A percentile compares a stretch with the other conserved stretches of the same genome.
Evolutionary conservation across 2,797 vertebrate genomes (phyloP).

Genomic region (Meda fulgida): DNA sequence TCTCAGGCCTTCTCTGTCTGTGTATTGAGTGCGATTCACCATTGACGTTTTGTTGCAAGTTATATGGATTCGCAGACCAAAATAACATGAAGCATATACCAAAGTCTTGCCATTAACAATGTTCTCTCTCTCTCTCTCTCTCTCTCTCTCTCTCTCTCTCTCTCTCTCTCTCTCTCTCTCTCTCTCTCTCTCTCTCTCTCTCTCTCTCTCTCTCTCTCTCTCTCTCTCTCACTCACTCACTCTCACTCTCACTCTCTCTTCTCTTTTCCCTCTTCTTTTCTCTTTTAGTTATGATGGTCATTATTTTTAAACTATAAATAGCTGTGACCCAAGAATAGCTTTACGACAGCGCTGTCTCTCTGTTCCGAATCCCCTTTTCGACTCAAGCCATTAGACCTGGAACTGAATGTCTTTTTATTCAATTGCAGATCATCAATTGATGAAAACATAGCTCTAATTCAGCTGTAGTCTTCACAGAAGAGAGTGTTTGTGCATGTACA

Average conservation of each 20-base stretch:
- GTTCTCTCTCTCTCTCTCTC: background rate
- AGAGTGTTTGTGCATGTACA: background rate
- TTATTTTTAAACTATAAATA: constrained; percentile 52
- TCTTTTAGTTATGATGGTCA: constrained; percentile 32
- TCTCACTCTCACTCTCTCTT: background rate
- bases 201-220: background rate
- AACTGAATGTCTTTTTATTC: background rate
- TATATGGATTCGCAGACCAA: background rate
- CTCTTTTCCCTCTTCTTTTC: background rate
- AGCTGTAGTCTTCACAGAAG: background rate
- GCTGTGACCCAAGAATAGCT: constrained; percentile 45
- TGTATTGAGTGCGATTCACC: background rate
- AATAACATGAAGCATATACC: background rate
- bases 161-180: background rate
- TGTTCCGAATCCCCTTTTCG: background rate
- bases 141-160: background rate
- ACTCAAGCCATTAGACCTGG: constrained; percentile 23
- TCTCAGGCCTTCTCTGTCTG: background rate
- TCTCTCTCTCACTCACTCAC: background rate
- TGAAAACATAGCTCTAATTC: background rate
- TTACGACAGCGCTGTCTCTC: constrained; percentile 21
- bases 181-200: background rate
- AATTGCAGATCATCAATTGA: constrained; percentile 18
- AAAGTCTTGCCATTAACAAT: background rate
- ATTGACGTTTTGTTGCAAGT: background rate